phyloP scores from a whole-genome alignment of 2,113 vertebrate species.

The Halichoerus grypus region DNA sequence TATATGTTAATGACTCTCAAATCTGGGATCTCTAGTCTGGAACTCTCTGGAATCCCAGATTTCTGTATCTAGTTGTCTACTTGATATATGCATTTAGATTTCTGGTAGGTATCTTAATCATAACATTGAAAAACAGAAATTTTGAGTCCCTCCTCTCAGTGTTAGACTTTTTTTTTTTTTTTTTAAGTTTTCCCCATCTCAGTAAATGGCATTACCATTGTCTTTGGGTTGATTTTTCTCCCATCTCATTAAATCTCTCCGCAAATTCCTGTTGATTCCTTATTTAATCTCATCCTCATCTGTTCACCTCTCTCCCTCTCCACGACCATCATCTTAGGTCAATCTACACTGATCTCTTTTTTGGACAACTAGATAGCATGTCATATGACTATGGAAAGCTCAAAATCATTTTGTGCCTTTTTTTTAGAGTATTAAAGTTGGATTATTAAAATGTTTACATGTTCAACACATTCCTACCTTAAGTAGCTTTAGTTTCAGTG shows the following conservation, averaged over 20 bases:
- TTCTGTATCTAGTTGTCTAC: background rate
- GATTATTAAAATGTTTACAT: background rate
- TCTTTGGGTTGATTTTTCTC: slow-evolving; percentile 2
- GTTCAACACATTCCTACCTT: background rate
- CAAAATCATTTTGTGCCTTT: background rate
- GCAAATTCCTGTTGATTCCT: background rate
- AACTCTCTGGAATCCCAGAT: background rate
- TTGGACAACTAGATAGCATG: background rate
- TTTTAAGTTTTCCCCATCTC: background rate
- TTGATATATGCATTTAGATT: background rate
- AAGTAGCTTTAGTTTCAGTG: background rate
- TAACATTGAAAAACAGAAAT: background rate
- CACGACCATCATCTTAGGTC: background rate
- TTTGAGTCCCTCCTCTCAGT: background rate
- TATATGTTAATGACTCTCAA: background rate
- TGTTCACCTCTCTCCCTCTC: background rate
- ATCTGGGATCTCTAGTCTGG: background rate
- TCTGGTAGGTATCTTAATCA: background rate
- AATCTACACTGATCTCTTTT: background rate
- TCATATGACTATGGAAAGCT: background rate
- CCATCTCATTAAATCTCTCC: background rate
- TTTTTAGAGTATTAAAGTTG: background rate
- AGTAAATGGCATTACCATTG: background rate
- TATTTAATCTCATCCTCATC: background rate
- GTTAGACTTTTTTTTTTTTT: background rate